Conservation (phyloP, 2,888 invertebrate species). For the Melinaea marsaeus region DNA sequence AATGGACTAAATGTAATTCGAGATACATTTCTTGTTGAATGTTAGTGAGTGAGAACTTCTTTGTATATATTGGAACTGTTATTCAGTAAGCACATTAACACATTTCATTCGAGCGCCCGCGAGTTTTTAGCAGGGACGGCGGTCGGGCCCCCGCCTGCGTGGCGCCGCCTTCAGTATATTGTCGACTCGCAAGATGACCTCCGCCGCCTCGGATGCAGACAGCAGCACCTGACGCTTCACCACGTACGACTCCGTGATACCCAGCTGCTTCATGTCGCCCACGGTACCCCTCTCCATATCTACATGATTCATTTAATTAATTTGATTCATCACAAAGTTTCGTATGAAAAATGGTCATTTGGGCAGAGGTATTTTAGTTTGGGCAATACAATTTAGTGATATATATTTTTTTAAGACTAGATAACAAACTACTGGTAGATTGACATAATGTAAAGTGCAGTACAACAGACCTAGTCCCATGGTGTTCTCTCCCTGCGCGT, state of each 20-base stretch:
- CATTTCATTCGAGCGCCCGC: too few species aligned
- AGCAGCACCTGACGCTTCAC: conserved; percentile 97
- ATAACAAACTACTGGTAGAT: too few species aligned
- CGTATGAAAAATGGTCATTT: too few species aligned
- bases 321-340: neutral
- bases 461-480: conserved; percentile 84
- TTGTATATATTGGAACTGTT: too few species aligned
- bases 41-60: too few species aligned
- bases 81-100: too few species aligned
- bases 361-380: too few species aligned
- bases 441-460: too few species aligned
- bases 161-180: conserved; percentile 96
- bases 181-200: conserved; percentile 99
- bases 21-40: too few species aligned
- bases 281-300: conserved; percentile 94
- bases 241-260: conserved; percentile 97
- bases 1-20: too few species aligned
- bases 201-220: conserved; percentile 97
- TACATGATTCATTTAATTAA: conserved; percentile 39
- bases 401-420: too few species aligned
- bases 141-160: conserved; percentile 90
- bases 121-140: conserved; percentile 83
- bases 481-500: conserved; percentile 87
- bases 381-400: too few species aligned
- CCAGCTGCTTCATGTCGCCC: conserved; percentile 93